phyloP scores from a whole-genome alignment of 2,888 invertebrate genomes.

The Drosophila mimica region DNA sequence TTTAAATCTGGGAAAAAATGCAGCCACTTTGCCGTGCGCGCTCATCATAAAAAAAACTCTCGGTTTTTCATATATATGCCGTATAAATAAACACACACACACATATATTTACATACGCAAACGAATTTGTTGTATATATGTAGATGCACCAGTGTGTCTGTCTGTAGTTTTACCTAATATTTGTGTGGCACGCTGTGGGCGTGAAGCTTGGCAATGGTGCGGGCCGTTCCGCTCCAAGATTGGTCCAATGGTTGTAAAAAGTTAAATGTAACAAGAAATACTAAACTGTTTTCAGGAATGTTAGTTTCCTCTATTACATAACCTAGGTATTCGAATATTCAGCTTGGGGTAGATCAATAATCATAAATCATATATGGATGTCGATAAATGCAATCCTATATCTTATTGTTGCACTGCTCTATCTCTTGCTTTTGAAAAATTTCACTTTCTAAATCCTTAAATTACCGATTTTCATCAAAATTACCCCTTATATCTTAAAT shows the following conservation, averaged over 20 bases:
- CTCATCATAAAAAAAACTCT: conserved; percentile 58
- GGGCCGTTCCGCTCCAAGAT: background rate
- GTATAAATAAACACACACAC: conserved; percentile 27
- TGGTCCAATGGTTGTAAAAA: conserved; percentile 23
- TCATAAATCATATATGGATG: background rate
- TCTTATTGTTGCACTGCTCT: background rate
- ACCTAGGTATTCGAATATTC: background rate
- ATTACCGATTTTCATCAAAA: background rate
- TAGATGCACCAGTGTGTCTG: background rate
- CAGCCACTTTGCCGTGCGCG: conserved; percentile 57
- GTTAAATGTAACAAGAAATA: conserved; percentile 42
- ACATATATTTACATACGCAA: conserved; percentile 11
- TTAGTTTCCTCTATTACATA: background rate
- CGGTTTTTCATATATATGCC: conserved; percentile 30
- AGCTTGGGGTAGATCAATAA: background rate
- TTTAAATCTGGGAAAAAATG: conserved; percentile 60
- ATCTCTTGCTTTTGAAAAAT: background rate
- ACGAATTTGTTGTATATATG: background rate
- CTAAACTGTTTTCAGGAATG: conserved; percentile 9
- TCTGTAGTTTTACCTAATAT: conserved; percentile 9
- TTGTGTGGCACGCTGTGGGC: conserved; percentile 19
- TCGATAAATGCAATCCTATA: background rate
- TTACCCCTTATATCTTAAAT: background rate
- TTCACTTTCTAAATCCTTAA: background rate
- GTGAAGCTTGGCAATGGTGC: background rate